Evolutionary conservation across 2,797 vertebrate species (phyloP).

Genomic region (Thunnus albacares): DNA sequence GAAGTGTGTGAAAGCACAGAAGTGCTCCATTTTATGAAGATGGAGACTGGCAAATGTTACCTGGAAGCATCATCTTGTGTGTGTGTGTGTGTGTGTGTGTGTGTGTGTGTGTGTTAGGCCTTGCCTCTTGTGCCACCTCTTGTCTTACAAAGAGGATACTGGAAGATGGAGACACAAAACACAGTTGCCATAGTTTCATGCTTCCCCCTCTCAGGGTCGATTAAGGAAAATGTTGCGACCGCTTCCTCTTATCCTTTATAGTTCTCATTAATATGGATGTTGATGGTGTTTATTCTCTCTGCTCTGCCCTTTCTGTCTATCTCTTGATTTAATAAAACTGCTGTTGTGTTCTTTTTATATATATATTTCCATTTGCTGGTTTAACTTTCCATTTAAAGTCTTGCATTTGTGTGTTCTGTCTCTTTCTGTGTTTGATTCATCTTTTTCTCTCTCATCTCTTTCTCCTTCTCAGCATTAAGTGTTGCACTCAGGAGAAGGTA

Average conservation of each 20-base stretch:
- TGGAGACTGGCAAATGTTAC: constrained; percentile 48
- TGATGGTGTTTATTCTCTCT: constrained; percentile 40
- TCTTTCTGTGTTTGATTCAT: background rate
- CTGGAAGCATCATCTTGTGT: constrained; percentile 51
- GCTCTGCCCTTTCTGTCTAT: constrained; percentile 3
- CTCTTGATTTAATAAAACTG: constrained; percentile 11
- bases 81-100: constrained; percentile 8
- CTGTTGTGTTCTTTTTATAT: background rate
- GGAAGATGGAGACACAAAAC: constrained; percentile 59
- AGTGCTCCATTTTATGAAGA: constrained; percentile 34
- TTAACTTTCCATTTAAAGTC: background rate
- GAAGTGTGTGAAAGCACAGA: constrained; percentile 36
- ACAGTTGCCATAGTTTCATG: constrained; percentile 83
- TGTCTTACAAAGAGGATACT: constrained; percentile 60
- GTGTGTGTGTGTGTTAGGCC: constrained; percentile 29
- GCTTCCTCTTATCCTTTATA: constrained; percentile 54
- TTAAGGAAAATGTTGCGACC: constrained; percentile 61
- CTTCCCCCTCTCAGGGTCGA: constrained; percentile 57
- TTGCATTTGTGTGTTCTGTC: background rate
- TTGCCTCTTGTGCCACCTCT: constrained; percentile 56
- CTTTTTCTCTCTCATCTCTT: background rate
- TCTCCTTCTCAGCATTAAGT: constrained; percentile 29
- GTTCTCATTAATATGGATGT: constrained; percentile 58
- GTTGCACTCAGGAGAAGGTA: constrained; percentile 4
- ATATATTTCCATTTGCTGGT: constrained; percentile 6